phyloP scores from a whole-genome alignment of 2,113 vertebrate genomes.

The Hyperopisus bebe region DNA sequence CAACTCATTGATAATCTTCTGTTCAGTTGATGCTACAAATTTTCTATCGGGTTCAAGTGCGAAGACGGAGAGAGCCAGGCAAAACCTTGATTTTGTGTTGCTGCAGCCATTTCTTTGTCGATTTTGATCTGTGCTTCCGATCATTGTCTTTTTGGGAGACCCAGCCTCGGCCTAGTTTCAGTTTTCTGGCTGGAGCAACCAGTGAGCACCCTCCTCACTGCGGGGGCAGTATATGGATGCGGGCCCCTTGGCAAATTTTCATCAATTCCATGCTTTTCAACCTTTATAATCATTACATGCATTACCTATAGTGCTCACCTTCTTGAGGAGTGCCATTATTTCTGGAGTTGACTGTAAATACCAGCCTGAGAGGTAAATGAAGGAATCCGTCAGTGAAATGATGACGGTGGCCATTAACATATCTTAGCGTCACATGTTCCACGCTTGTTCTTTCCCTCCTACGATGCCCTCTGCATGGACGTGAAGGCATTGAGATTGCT shows the following conservation, averaged over 20 bases:
- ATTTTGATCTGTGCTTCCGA: background rate
- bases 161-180: background rate
- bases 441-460: background rate
- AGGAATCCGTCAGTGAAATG: background rate
- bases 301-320: background rate
- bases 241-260: too few relatives aligned
- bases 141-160: background rate
- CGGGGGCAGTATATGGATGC: too few relatives aligned
- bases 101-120: background rate
- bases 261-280: background rate
- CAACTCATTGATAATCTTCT: background rate
- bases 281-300: background rate
- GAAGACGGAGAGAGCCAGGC: background rate
- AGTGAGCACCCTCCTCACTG: background rate
- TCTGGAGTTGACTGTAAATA: background rate
- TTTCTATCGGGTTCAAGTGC: background rate
- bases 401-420: background rate
- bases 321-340: background rate
- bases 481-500: background rate
- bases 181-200: too few relatives aligned
- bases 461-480: background rate
- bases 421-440: background rate
- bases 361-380: background rate
- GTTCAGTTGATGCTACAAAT: background rate
- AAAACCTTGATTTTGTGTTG: background rate